These are phyloP conservation scores for Piezodorus guildinii DNA, from an alignment of 1,140 invertebrate species.

Conservation along the genomic window DNA sequence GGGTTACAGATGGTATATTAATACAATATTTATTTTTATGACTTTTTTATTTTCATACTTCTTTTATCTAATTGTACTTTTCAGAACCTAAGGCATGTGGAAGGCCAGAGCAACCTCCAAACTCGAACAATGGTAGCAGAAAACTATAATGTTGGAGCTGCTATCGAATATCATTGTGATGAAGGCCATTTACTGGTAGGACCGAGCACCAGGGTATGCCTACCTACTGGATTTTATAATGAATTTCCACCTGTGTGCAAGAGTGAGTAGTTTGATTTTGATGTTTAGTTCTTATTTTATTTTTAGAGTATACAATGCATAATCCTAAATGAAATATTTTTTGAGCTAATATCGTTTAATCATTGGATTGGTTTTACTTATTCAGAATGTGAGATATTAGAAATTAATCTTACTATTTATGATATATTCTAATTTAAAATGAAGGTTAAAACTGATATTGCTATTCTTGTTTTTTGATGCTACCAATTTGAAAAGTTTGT, in stretches of 20 bases:
- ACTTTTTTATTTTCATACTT: not conserved
- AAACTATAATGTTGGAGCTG: constrained; percentile 70
- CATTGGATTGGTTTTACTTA: too few species aligned
- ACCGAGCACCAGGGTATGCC: constrained; percentile 65
- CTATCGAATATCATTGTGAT: constrained; percentile 78
- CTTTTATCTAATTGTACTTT: constrained; percentile 20
- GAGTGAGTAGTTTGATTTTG: constrained; percentile 47
- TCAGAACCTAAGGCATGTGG: constrained; percentile 80
- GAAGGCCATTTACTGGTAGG: constrained; percentile 77
- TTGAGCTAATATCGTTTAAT: too few species aligned
- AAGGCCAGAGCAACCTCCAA: constrained; percentile 80
- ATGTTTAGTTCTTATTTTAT: too few species aligned
- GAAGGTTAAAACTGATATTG: too few species aligned
- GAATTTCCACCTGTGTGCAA: constrained; percentile 88
- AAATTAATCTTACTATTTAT: not conserved
- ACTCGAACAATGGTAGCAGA: constrained; percentile 71
- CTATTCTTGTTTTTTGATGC: too few species aligned
- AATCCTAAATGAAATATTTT: too few species aligned
- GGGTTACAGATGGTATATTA: too few species aligned
- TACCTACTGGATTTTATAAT: constrained; percentile 86
- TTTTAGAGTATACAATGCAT: too few species aligned
- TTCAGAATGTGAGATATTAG: too few species aligned
- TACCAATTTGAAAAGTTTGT: too few species aligned
- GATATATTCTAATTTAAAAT: too few species aligned
- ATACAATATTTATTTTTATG: too few species aligned